These are phyloP conservation scores for Pluvianellus socialis DNA, from an alignment of 2,113 vertebrate genomes.

Conservation along the genomic window DNA sequence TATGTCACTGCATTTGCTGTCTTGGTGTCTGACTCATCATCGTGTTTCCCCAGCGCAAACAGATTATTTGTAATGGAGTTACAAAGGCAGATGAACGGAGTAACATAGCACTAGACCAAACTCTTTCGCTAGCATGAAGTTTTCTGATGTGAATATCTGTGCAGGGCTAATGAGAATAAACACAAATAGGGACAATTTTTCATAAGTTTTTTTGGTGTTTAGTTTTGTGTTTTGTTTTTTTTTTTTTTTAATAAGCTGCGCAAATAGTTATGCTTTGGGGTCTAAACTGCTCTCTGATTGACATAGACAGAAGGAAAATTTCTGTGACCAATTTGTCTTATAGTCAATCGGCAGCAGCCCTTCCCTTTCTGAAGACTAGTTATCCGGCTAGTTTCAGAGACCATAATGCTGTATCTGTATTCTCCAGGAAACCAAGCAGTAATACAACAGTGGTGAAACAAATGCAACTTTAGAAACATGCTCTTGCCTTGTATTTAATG, in stretches of 20 bases:
- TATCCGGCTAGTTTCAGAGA: not conserved
- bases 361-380: not conserved
- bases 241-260: not conserved
- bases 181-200: not conserved
- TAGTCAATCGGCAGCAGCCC: not conserved
- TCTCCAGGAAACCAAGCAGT: not conserved
- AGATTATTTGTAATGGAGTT: not conserved
- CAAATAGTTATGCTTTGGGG: not conserved
- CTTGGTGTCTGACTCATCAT: not conserved
- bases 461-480: not conserved
- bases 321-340: not conserved
- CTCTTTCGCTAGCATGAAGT: not conserved
- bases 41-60: not conserved
- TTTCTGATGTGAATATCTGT: not conserved
- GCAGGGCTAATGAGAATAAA: not conserved
- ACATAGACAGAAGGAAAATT: not conserved
- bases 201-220: no score
- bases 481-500: not conserved
- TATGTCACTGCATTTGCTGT: not conserved
- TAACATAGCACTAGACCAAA: not conserved
- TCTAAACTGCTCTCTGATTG: not conserved
- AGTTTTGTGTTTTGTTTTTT: no score
- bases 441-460: not conserved
- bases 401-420: accelerated
- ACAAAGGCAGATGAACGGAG: not conserved